These are phyloP conservation scores for Coendou prehensilis DNA, from an alignment of 2,797 vertebrate genomes.

Conservation along the genomic window DNA sequence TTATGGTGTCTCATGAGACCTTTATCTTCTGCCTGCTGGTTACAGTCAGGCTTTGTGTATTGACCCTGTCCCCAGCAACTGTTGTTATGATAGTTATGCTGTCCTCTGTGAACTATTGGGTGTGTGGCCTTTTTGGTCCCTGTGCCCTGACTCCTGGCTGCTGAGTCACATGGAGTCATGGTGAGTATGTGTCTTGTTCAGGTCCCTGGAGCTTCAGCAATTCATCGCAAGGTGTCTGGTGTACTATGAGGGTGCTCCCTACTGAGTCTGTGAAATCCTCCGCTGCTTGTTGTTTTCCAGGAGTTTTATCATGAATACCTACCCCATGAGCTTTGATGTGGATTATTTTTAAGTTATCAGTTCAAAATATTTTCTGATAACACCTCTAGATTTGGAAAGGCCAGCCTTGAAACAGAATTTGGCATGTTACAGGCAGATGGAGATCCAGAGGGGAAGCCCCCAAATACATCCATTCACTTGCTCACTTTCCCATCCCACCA, in stretches of 20 bases:
- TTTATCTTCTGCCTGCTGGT: not conserved
- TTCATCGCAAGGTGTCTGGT: fast-evolving
- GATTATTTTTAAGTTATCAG: slow-evolving; percentile 36
- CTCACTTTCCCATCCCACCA: not conserved
- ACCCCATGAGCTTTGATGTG: not conserved
- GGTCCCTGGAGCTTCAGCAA: fast-evolving
- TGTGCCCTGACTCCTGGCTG: not conserved
- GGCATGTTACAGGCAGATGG: not conserved
- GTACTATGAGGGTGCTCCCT: too few species aligned
- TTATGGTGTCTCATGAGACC: not conserved
- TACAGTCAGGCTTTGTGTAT: not conserved
- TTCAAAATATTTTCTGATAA: not conserved
- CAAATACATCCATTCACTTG: fast-evolving
- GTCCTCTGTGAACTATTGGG: not conserved
- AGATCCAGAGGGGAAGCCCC: not conserved
- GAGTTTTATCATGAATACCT: not conserved
- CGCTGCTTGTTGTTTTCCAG: not conserved
- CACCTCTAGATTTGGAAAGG: not conserved
- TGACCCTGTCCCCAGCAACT: not conserved
- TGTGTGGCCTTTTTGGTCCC: not conserved
- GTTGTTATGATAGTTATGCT: not conserved
- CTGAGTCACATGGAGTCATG: too few species aligned
- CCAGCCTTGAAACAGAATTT: not conserved
- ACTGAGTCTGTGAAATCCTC: not conserved
- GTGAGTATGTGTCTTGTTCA: not conserved